phyloP scores from a whole-genome alignment of 2,797 vertebrate genomes.

The Hydrophis major region DNA sequence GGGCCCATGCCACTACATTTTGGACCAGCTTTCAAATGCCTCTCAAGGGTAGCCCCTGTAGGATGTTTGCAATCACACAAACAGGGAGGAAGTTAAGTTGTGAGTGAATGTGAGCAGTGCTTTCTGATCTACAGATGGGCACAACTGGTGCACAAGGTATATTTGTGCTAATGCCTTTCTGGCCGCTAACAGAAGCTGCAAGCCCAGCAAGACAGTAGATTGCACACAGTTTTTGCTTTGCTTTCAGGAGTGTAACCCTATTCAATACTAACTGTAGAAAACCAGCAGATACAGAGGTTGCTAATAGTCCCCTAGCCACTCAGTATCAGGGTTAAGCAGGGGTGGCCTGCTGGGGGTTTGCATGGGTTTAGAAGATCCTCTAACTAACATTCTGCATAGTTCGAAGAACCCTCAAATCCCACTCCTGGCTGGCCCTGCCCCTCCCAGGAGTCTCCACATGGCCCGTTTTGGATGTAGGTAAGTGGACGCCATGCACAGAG shows the following conservation, averaged over 20 bases:
- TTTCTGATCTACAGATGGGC: not conserved
- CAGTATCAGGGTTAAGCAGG: not conserved
- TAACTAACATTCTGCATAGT: too few species aligned
- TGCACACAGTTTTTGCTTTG: not conserved
- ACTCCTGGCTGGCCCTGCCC: too few species aligned
- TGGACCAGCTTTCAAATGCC: not conserved
- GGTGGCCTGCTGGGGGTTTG: too few species aligned
- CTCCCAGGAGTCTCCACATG: too few species aligned
- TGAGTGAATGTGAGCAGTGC: not conserved
- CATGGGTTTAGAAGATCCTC: too few species aligned
- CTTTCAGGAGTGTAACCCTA: not conserved
- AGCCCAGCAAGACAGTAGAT: not conserved
- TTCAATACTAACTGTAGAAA: not conserved
- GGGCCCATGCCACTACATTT: not conserved
- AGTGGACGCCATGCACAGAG: too few species aligned
- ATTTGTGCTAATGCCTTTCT: not conserved
- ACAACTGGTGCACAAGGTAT: not conserved
- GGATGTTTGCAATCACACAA: not conserved
- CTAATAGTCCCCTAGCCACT: not conserved
- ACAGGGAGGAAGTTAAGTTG: not conserved
- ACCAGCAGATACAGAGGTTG: not conserved
- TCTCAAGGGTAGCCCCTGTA: not conserved
- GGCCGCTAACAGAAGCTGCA: not conserved
- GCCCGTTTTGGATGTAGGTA: too few species aligned
- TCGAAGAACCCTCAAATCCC: too few species aligned